Base-by-base conservation (phyloP, 2,113 vertebrate genomes). In the Atherinomorus stipes region DNA sequence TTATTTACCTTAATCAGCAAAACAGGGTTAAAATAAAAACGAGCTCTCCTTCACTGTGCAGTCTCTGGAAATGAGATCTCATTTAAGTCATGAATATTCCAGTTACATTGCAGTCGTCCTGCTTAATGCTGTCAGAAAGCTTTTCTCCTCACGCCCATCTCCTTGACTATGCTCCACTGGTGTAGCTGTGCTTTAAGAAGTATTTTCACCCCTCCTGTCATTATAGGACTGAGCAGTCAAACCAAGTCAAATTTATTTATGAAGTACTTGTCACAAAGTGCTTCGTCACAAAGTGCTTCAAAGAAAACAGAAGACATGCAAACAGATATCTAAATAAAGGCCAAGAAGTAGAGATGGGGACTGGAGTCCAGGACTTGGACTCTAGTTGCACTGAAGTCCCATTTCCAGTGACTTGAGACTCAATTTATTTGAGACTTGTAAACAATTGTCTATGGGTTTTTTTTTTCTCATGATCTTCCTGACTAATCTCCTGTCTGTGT, bases 41-140 rank as follows among this genome's bases (percentile, higher is more conserved):
- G 67, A 68, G 25, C 9, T 22, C 21, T 69, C 51, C 66, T 37
- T 67, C 47, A n/a, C 37, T 67, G 18, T 66, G 11, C 7, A 16
- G 13, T 38, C 25, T 67, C 60, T 70, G 76, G 64, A 77, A 74
- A 81, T 18, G 21, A 70, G 59, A 67, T 72, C 64, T 81, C 72
- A 74, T 85, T 81, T 76, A 76, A 66, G 57, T 71, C 62, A 63
- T 31, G 37, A 82, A 59, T 53, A 62, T 49, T 78, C 71, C 72
- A 87, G 69, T 76, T 81, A 74, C 64, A 77, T 78, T 88, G 63
- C 70, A 71, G 74, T 84, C 83, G 80, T 80, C 78, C 73, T 80
- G 72, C 67, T 61, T 74, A 71, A 84, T 49, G 25, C 52, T 72
- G 68, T 77, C 70, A 53, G 25, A 37, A 66, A 34, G 74, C 77